Evolutionary conservation across 2,888 invertebrate genomes (phyloP), one percentile per base, ranked within the genome.

Genomic region (Microctonus brassicae): DNA sequence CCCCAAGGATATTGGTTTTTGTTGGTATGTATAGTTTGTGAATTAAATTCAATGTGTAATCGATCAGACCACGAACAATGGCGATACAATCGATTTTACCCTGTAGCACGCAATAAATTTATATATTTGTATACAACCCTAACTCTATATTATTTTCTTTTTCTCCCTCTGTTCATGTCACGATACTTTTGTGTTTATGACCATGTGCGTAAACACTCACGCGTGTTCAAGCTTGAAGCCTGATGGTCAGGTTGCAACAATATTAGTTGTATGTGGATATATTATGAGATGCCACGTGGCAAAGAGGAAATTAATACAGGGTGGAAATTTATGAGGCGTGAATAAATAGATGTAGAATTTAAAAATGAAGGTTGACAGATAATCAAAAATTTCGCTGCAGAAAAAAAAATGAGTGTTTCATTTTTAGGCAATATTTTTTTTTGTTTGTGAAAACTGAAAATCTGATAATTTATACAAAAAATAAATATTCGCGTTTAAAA

Each of bases 21-120:
- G n/a, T n/a, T n/a, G 17, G 7, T 20, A 6, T 6, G 47, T 17
- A 17, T 20, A 17, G 17, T 20, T 6, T 24, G 42, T 62, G 13
- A 24, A 62, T 62, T 62, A 6, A 29, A 17, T 67, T 20, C 13
- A 58, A 22, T 24, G 58, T 58, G 67, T 58, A 67, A 67, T 58
- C 42, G 58, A 67, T 47, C 47, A 39, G 39, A 39, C 66, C n/a
- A n/a, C 67, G 29, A 42, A 55, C 24, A 11, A 24, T 20, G 58
- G 17, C 36, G 58, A 66, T 58, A 66, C 36, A 66, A 66, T 66
- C 66, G 39, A 66, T 66, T 26, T 39, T 13, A 39, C 42, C 24
- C 11, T 7, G 29, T 10, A 17, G 5, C 3, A 11, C 13, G n/a
- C 13, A 29, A 29, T 57, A 29, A 47, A 67, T 26, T n/a, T n/a